Evolutionary conservation across 1,140 invertebrate species (phyloP).

Genomic region (Camponotus pennsylvanicus): DNA sequence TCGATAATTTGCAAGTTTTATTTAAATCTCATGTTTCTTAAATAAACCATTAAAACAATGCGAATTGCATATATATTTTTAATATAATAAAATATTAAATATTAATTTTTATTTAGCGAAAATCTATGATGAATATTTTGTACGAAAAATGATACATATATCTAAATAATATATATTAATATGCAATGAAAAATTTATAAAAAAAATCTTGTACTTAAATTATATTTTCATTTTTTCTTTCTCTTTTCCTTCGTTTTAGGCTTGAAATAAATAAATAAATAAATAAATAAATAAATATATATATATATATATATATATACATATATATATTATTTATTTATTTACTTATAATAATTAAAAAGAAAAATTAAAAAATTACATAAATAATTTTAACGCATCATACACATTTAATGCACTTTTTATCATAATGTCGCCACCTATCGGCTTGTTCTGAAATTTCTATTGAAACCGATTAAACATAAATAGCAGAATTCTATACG

Average conservation of each 20-base stretch:
- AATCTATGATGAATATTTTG: no score
- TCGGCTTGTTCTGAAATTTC: not conserved
- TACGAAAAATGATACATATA: not conserved
- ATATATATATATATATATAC: no score
- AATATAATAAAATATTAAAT: not conserved
- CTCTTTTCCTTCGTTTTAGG: no score
- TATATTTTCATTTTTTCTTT: not conserved
- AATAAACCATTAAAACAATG: not conserved
- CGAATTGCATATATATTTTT: not conserved
- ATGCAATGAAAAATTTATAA: not conserved
- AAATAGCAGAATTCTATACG: slow-evolving; percentile 1
- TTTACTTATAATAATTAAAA: no score
- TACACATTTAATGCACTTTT: not conserved
- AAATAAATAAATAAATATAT: not conserved
- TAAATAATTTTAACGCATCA: slow-evolving; percentile 11
- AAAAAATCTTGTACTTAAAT: not conserved
- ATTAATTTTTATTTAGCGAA: not conserved
- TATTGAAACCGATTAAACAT: not conserved
- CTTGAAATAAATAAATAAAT: no score
- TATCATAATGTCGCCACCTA: slow-evolving; percentile 39
- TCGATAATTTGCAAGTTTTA: slow-evolving; percentile 11
- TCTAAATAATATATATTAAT: not conserved
- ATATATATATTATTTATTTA: no score
- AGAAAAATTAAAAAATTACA: not conserved
- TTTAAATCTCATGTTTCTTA: not conserved